Evolutionary conservation across 2,888 invertebrate species (phyloP).

Genomic region (Mylabris sibirica): DNA sequence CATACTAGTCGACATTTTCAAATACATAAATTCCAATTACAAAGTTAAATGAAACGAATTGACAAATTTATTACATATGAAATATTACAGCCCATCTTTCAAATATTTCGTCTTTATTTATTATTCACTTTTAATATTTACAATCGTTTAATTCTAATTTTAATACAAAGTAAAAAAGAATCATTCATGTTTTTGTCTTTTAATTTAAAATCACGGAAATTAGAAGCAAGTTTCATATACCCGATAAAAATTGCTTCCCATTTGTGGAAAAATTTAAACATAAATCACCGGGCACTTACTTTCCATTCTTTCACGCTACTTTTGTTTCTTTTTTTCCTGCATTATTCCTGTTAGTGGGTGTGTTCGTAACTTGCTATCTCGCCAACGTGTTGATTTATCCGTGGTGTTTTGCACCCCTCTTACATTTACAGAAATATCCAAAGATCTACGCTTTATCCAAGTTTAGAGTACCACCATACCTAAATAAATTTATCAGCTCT

Average conservation of each 20-base stretch:
- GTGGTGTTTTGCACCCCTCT: constrained; percentile 29
- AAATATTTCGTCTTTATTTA: constrained; percentile 17
- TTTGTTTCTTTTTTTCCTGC: background rate
- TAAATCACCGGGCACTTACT: constrained; percentile 33
- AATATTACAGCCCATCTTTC: constrained; percentile 21
- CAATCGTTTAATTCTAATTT: constrained; percentile 19
- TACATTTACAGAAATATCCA: constrained; percentile 33
- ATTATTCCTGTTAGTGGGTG: constrained; percentile 15
- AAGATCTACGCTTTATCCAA: constrained; percentile 22
- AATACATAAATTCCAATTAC: constrained; percentile 36
- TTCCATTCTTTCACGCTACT: background rate
- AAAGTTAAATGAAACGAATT: constrained; percentile 35
- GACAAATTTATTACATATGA: constrained; percentile 35
- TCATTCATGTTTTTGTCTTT: constrained; percentile 3
- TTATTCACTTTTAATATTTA: constrained; percentile 30
- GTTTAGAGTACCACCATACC: background rate
- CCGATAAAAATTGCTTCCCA: constrained; percentile 11
- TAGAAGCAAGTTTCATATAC: background rate
- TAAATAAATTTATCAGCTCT: constrained; percentile 34
- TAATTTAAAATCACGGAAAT: constrained; percentile 9
- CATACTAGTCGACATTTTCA: constrained; percentile 30
- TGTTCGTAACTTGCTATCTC: constrained; percentile 28
- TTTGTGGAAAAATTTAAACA: constrained; percentile 9
- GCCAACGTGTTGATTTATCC: constrained; percentile 34
- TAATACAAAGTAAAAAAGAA: background rate